Base-by-base conservation (phyloP, 2,888 invertebrate species). In the Pseudococcus jackbeardsleyi region DNA sequence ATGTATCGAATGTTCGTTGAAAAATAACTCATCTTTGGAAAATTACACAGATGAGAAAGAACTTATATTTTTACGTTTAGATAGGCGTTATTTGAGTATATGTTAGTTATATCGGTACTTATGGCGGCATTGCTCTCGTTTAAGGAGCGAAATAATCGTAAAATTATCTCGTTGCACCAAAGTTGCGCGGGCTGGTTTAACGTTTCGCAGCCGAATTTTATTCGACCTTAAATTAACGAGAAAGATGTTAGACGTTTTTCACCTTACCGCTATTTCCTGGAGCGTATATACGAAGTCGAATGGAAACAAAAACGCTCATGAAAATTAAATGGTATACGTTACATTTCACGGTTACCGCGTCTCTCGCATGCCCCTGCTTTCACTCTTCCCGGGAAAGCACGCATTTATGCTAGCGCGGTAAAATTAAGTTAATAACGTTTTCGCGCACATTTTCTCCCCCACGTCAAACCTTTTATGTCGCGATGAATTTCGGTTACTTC, bases 141-240 rank as follows among this genome's bases (percentile, higher is more conserved):
- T 64, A 64, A 19, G 64, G 8, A 22, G 22, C 6, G 19, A 64
- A 64, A 64, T 64, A 64, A 64, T 17, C 64, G 64, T 64, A 22
- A 64, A 64, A 64, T 64, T 64, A 64, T 64, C 64, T 64, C 19
- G n/a, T 7, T 50, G 48, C 12, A 50, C 8, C 8, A 64, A 64
- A 64, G 19, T 64, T 64, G n/a, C 0, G 6, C 8, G 19, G 8
- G 64, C 15, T 64, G 15, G 15, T 64, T 64, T 64, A 64, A 64
- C 64, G 64, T 64, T 64, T 64, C 48, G 48, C 48, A 50, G 12
- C 48, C 0, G 48, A 50, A 12, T 50, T 50, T 64, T 64, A 64
- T 64, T 64, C 64, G 64, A 64, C 64, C 64, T 64, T 64, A 64
- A 64, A 64, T 64, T 64, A 64, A 64, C 64, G 64, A 64, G 64